Evolutionary conservation across 1,140 invertebrate species (phyloP), one percentile per base, ranked within the genome.

Genomic region (Pentalonia nigronervosa): DNA sequence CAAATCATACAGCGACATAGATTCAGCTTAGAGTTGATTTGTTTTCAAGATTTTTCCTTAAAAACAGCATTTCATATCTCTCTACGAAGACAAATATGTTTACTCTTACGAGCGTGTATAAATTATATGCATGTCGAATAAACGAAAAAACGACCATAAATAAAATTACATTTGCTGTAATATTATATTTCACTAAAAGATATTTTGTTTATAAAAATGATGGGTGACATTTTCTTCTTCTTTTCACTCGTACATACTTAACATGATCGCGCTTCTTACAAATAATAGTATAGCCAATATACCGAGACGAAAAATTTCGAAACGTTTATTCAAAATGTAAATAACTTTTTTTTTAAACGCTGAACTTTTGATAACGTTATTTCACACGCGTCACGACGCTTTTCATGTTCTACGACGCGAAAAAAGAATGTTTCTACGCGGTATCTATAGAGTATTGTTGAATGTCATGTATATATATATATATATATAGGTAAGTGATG

Each of bases 291-390:
- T 50, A 20, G 3, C 30, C n/a, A 9, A 88, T 88, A 41, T 41
- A 23, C 0, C 21, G 9, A 23, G 20, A 11, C n/a, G 20, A 2
- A 3, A 50, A 50, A 50, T 50, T 20, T 87, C 20, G 30, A 88
- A 88, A 88, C 86, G 20, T 88, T 34, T 88, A 50, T 53, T 88
- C n/a, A 45, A 87, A 87, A 87, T 21, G 30, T 48, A n/a, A 48
- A 87, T 48, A 47, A 87, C 30, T n/a, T 87, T 30, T 50, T 17
- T 83, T 41, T 88, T 34, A 53, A 34, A 48, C 20, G 25, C 6
- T 86, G 14, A 86, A 47, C 41, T 86, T n/a, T 45, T 45, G 25
- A 86, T 86, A 30, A 17, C 25, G 45, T 45, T 30, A 50, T 88
- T 48, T 76, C 3, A n/a, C 6, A 34, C 34, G 45, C 30, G 17